Evolutionary conservation across 2,113 vertebrate species (phyloP).

Genomic region (Paracanthobrama guichenoti): DNA sequence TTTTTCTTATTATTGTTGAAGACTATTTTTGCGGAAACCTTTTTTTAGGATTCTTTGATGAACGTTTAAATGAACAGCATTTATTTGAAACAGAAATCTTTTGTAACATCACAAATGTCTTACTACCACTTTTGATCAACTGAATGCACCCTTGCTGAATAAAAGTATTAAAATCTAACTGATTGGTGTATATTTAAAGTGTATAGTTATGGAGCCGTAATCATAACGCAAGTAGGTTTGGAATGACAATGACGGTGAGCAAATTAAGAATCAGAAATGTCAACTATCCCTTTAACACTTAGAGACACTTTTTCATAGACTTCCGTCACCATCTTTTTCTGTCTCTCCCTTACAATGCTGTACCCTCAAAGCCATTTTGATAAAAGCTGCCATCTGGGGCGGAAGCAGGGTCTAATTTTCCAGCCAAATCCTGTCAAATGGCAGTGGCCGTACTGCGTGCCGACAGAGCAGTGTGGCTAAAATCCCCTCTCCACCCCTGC

Average conservation of each 20-base stretch:
- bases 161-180: background rate
- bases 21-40: no score
- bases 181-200: background rate
- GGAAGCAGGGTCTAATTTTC: slow-evolving; percentile 52
- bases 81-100: no score
- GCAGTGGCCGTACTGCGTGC: slow-evolving; percentile 37
- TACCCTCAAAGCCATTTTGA: slow-evolving; percentile 42
- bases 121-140: background rate
- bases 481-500: slow-evolving; percentile 24
- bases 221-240: background rate
- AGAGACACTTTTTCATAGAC: background rate
- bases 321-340: slow-evolving; percentile 4
- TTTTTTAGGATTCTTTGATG: no score
- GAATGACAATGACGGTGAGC: background rate
- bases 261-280: background rate
- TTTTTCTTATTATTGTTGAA: no score
- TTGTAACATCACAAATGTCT: background rate
- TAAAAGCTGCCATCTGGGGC: slow-evolving; percentile 52
- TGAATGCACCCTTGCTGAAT: background rate
- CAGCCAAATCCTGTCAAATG: slow-evolving; percentile 57
- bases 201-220: background rate
- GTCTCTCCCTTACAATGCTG: slow-evolving; percentile 37
- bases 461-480: slow-evolving; percentile 38
- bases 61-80: no score
- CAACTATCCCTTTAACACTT: background rate